Percentiles rank a stretch among this genome's conserved stretches.
Evolutionary conservation across 2,113 vertebrate species (phyloP).

Genomic region (Dicaeum eximium): DNA sequence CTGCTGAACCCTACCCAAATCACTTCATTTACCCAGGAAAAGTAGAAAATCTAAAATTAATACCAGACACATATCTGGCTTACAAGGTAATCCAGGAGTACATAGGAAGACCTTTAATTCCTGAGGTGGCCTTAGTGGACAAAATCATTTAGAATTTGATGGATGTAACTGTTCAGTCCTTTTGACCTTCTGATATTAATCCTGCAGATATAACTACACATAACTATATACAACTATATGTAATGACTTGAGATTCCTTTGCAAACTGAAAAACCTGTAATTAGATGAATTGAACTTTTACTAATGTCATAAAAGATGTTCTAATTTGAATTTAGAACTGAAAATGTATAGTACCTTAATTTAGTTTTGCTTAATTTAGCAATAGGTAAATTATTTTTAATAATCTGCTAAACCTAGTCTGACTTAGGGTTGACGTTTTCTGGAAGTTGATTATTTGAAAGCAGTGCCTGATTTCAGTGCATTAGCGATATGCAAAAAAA

Average conservation of each 20-base stretch:
- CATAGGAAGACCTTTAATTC: not conserved
- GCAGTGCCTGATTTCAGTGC: not conserved
- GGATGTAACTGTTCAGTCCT: not conserved
- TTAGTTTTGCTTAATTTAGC: not conserved
- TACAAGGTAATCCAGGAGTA: not conserved
- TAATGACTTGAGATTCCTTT: not conserved
- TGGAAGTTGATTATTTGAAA: conserved; percentile 9
- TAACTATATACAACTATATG: not conserved
- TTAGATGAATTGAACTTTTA: not conserved
- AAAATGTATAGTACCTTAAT: not conserved
- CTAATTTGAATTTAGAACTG: not conserved
- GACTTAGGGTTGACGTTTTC: not conserved
- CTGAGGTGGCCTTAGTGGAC: not conserved
- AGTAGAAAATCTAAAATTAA: not conserved
- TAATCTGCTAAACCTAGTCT: not conserved
- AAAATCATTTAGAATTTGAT: not conserved
- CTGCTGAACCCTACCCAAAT: not conserved
- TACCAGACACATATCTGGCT: not conserved
- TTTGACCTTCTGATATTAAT: conserved; percentile 1
- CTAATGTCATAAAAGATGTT: not conserved
- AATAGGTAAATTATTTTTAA: not conserved
- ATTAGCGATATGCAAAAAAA: conserved; percentile 6
- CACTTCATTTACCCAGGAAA: not conserved
- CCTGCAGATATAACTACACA: not conserved
- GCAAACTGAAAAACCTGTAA: not conserved